These are phyloP conservation scores for Cavia porcellus DNA, from an alignment of 2,113 vertebrate species.

Conservation along the genomic window DNA sequence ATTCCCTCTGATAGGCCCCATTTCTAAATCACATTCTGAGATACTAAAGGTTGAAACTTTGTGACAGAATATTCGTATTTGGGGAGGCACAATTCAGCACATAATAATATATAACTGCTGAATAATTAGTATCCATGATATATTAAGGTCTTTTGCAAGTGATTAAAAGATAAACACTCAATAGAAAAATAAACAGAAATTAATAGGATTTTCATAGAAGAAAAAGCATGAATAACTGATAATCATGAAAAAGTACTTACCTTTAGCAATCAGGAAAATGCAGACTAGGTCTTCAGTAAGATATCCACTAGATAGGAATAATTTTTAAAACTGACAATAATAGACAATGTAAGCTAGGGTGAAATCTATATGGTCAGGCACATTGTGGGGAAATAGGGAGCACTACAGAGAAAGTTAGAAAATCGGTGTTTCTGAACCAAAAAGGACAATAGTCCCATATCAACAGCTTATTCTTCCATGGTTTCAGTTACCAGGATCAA, in stretches of 20 bases:
- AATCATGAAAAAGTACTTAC: neutral
- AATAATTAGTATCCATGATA: neutral
- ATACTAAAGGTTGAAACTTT: neutral
- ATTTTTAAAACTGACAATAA: neutral
- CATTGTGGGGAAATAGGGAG: accelerated
- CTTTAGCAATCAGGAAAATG: neutral
- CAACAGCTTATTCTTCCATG: neutral
- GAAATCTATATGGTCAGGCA: neutral
- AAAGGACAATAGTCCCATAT: neutral
- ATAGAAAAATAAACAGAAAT: neutral
- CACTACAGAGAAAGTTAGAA: neutral
- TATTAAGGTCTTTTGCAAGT: neutral
- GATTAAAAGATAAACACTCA: neutral
- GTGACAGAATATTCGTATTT: neutral
- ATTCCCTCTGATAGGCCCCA: neutral
- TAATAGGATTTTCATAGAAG: neutral
- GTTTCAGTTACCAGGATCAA: neutral
- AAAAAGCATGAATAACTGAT: neutral
- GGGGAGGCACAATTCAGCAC: neutral
- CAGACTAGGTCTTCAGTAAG: neutral
- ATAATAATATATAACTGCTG: neutral
- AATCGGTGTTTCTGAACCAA: neutral
- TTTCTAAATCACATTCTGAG: neutral
- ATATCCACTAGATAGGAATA: neutral
- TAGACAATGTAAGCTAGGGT: neutral